Percentiles rank a stretch among this genome's conserved stretches.
phyloP scores from a whole-genome alignment of 1,140 invertebrate genomes.

The Caenorhabditis tropicalis region DNA sequence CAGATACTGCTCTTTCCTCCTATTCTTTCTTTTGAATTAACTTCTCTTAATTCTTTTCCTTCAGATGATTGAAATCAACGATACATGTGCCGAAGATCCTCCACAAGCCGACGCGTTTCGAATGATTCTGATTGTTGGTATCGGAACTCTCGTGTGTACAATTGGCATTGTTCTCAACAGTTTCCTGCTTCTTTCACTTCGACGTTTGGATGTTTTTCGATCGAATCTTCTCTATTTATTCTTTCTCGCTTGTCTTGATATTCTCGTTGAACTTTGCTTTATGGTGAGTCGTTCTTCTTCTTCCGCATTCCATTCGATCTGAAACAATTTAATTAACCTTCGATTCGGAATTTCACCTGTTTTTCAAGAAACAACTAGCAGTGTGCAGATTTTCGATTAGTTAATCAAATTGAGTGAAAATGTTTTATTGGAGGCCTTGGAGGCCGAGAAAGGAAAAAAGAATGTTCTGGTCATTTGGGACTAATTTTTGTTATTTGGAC shows the following conservation, averaged over 20 bases:
- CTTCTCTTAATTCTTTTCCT: neutral
- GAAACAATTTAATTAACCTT: conserved; percentile 11
- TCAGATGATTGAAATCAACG: conserved; percentile 37
- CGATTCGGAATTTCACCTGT: conserved; percentile 3
- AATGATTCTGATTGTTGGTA: conserved; percentile 11
- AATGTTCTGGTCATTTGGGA: neutral
- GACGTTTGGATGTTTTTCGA: neutral
- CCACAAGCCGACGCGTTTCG: conserved; percentile 8
- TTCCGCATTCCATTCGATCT: neutral
- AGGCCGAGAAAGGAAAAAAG: neutral
- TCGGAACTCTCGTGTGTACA: neutral
- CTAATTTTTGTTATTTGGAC: neutral
- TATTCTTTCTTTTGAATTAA: neutral
- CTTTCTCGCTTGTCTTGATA: conserved; percentile 32
- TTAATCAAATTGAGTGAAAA: neutral
- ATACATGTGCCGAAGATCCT: conserved; percentile 21
- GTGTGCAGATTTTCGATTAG: neutral
- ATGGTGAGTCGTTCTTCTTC: conserved; percentile 1
- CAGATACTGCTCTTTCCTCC: neutral
- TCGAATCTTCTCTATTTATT: conserved; percentile 37
- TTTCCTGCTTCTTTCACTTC: conserved; percentile 20
- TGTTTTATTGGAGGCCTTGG: neutral
- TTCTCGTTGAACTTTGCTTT: conserved; percentile 42
- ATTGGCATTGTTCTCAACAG: conserved; percentile 37
- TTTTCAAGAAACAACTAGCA: neutral